Percentiles rank a stretch among this genome's conserved stretches.
phyloP scores from a whole-genome alignment of 2,888 invertebrate species.

The Craniophora ligustri region DNA sequence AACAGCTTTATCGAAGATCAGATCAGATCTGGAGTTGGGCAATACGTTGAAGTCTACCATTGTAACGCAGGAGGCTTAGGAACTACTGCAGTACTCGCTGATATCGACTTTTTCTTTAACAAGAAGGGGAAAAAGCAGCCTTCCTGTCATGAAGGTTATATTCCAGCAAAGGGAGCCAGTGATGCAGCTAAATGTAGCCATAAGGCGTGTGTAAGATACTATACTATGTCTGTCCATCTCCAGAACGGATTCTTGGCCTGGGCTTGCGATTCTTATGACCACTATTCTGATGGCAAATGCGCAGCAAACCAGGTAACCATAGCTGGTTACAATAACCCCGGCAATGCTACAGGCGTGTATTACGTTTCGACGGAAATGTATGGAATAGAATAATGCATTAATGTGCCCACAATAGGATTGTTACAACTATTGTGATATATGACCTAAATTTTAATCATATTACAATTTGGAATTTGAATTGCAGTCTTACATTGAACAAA shows the following conservation, averaged over 20 bases:
- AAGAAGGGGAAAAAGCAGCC: conserved; percentile 88
- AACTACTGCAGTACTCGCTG: conserved; percentile 84
- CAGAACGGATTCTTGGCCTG: conserved; percentile 75
- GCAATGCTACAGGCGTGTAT: conserved; percentile 79
- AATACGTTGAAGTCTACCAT: conserved; percentile 89
- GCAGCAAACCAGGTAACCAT: conserved; percentile 74
- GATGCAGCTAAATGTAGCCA: conserved; percentile 81
- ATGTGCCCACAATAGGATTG: no score
- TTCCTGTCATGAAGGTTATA: conserved; percentile 76
- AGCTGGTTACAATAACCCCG: conserved; percentile 81
- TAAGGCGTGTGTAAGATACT: conserved; percentile 78
- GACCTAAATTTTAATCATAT: no score
- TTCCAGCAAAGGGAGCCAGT: conserved; percentile 76
- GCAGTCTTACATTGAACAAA: no score
- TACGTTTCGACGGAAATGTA: conserved; percentile 79
- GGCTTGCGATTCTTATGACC: conserved; percentile 75
- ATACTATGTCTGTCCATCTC: conserved; percentile 72
- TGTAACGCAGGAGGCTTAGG: conserved; percentile 88
- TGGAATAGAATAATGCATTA: conserved; percentile 54
- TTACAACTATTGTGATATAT: no score
- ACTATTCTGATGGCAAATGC: conserved; percentile 73
- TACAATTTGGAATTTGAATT: no score
- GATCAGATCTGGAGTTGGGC: conserved; percentile 86
- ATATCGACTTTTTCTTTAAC: conserved; percentile 89
- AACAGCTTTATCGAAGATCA: conserved; percentile 79